Percentiles rank a stretch among this genome's conserved stretches.
phyloP scores from a whole-genome alignment of 2,888 invertebrate species.

The Abrostola tripartita region DNA sequence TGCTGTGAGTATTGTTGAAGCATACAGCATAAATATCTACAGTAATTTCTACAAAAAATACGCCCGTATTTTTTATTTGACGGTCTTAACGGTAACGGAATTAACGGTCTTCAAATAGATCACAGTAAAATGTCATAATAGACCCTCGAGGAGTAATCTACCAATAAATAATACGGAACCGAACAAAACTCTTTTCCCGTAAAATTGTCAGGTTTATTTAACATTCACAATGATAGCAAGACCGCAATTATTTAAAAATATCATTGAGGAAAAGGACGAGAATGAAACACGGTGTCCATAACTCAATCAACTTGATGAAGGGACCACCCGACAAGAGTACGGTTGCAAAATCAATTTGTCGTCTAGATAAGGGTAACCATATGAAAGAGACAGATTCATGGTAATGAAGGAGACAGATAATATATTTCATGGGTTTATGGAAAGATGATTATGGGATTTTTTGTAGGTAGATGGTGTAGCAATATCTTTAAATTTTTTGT shows the following conservation, averaged over 20 bases:
- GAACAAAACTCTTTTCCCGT: constrained; percentile 1
- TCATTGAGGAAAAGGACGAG: constrained; percentile 10
- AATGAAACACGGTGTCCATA: constrained; percentile 30
- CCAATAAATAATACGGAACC: background rate
- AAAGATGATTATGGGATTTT: too few relatives aligned
- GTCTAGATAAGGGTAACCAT: constrained; percentile 33
- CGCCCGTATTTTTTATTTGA: too few relatives aligned
- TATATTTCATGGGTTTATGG: background rate
- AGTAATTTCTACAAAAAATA: too few relatives aligned
- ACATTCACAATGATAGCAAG: background rate
- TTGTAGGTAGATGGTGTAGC: constrained; percentile 5
- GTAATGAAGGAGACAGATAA: constrained; percentile 22
- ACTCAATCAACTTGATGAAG: constrained; percentile 55
- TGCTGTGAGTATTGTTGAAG: too few relatives aligned
- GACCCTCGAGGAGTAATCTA: background rate
- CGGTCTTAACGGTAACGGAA: too few relatives aligned
- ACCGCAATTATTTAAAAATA: constrained; percentile 30
- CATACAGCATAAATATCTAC: too few relatives aligned
- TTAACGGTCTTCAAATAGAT: too few relatives aligned
- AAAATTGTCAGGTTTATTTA: constrained; percentile 3
- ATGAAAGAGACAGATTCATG: constrained; percentile 28
- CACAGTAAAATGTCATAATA: background rate
- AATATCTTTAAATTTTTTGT: constrained; percentile 12
- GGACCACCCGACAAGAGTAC: constrained; percentile 33
- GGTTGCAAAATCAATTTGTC: constrained; percentile 55